Conservation (phyloP, 2,888 invertebrate genomes). For the Rosalia funebris region DNA sequence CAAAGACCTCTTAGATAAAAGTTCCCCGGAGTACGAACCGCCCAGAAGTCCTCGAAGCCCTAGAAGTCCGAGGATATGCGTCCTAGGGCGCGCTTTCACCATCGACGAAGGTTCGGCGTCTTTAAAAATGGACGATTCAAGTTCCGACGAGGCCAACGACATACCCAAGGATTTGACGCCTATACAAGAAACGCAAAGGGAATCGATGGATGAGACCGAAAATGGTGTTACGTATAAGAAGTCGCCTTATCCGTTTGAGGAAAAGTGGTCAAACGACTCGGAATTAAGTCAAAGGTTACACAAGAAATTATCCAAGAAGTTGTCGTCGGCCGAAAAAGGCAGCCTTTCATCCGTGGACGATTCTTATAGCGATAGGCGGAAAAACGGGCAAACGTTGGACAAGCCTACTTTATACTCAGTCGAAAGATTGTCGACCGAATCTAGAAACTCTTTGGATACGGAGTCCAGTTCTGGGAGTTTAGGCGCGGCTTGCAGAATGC, state of each 20-base stretch:
- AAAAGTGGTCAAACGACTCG: constrained; percentile 64
- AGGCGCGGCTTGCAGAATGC: constrained; percentile 72
- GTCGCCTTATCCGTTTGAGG: constrained; percentile 62
- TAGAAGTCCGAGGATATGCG: constrained; percentile 60
- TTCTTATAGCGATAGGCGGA: constrained; percentile 53
- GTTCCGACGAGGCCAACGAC: constrained; percentile 58
- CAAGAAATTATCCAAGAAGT: constrained; percentile 60
- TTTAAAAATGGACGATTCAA: constrained; percentile 49
- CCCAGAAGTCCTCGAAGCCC: constrained; percentile 59
- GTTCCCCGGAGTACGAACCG: constrained; percentile 53
- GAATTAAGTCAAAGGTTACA: constrained; percentile 61
- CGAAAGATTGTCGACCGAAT: constrained; percentile 69
- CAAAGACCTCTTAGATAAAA: constrained; percentile 68
- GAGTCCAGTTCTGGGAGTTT: constrained; percentile 80
- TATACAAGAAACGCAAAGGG: constrained; percentile 53
- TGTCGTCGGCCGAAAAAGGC: constrained; percentile 61
- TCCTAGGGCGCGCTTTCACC: constrained; percentile 62
- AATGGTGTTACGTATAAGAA: constrained; percentile 51
- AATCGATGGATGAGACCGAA: constrained; percentile 37
- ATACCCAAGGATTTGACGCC: constrained; percentile 59
- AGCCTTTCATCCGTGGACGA: constrained; percentile 61
- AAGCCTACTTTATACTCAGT: constrained; percentile 58
- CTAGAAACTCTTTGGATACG: constrained; percentile 78
- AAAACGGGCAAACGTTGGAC: constrained; percentile 52
- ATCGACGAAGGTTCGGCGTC: constrained; percentile 62